Percentiles rank a stretch among this genome's conserved stretches.
These are phyloP conservation scores for Drosophila limbata DNA, from an alignment of 2,888 invertebrate genomes.

Conservation along the genomic window DNA sequence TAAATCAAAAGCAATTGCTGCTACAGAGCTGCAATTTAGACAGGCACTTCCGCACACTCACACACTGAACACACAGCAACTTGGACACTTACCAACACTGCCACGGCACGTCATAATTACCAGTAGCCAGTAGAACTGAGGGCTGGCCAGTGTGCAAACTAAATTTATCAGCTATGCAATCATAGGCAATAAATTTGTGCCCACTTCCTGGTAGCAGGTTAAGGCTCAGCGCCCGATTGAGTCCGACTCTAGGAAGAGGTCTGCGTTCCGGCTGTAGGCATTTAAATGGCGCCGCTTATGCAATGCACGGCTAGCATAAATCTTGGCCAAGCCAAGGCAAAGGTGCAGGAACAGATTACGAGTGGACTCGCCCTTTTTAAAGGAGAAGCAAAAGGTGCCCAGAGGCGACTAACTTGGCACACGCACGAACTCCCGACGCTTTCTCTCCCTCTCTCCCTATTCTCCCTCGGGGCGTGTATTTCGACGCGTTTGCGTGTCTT, in stretches of 20 bases:
- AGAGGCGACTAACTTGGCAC: constrained; percentile 31
- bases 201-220: constrained; percentile 39
- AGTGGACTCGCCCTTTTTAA: constrained; percentile 26
- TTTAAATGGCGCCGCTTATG: constrained; percentile 72
- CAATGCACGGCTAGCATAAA: constrained; percentile 73
- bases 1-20: constrained; percentile 63
- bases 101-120: constrained; percentile 66
- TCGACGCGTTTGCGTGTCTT: constrained; percentile 51
- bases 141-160: constrained; percentile 47
- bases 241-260: constrained; percentile 9
- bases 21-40: constrained; percentile 62
- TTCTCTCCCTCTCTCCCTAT: background rate
- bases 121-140: constrained; percentile 18
- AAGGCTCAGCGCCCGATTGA: constrained; percentile 42
- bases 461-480: constrained; percentile 24
- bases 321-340: constrained; percentile 53
- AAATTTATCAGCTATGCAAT: constrained; percentile 76
- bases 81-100: constrained; percentile 21
- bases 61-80: constrained; percentile 11
- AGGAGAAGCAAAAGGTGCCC: constrained; percentile 16
- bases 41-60: constrained; percentile 52
- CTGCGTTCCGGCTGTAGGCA: constrained; percentile 32
- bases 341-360: constrained; percentile 65
- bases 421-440: constrained; percentile 34
- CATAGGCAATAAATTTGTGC: constrained; percentile 70